A percentile compares a stretch with the other conserved stretches of the same genome.
Conservation (phyloP, 2,797 vertebrate species). For the Pseudomugil tenellus region DNA sequence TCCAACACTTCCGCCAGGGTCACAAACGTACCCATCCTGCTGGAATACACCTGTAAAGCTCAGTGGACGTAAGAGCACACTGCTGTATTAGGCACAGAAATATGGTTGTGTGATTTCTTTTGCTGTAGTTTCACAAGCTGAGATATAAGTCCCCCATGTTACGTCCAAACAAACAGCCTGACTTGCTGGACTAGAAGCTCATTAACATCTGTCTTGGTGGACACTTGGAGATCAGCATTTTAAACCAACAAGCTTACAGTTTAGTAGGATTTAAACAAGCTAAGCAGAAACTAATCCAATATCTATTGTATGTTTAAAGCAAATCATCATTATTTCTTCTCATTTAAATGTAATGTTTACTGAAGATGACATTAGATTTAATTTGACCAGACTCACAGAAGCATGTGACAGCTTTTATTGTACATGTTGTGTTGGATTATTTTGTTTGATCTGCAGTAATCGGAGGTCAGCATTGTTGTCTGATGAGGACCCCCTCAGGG, state of each 20-base stretch:
- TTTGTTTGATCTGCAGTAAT: conserved; percentile 4
- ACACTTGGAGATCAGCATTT: conserved; percentile 29
- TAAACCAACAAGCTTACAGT: conserved; percentile 38
- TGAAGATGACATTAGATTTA: not conserved
- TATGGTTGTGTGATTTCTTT: not conserved
- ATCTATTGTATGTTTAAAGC: not conserved
- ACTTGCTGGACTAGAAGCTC: conserved; percentile 4
- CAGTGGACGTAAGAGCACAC: not conserved
- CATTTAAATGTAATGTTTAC: not conserved
- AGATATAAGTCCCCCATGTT: not conserved
- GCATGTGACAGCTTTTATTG: not conserved
- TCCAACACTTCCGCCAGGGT: conserved; percentile 89
- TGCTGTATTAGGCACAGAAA: not conserved
- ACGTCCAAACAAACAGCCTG: not conserved
- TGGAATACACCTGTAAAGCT: conserved; percentile 18
- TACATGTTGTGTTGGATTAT: not conserved
- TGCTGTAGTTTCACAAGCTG: not conserved
- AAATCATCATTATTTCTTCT: not conserved
- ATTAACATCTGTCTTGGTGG: not conserved
- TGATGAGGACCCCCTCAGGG: too few relatives aligned
- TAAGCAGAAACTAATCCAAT: conserved; percentile 29
- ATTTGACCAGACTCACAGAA: conserved; percentile 1
- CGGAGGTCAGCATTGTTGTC: too few relatives aligned
- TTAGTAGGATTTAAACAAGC: conserved; percentile 29
- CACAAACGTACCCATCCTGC: conserved; percentile 87